Evolutionary conservation across 1,140 invertebrate genomes (phyloP).

Genomic region (Caenorhabditis remanei): DNA sequence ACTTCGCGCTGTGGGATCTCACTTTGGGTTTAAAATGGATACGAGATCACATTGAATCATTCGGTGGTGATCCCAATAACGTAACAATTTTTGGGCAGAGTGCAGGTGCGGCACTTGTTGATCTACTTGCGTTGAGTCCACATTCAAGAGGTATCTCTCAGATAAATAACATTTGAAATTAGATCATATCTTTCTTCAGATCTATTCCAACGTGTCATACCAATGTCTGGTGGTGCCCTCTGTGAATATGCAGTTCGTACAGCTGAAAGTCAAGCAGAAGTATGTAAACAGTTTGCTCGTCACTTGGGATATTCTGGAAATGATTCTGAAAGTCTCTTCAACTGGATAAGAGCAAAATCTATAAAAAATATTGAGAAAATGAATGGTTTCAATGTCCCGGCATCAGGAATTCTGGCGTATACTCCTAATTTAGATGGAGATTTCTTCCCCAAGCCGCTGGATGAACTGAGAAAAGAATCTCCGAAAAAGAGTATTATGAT

Average conservation of each 20-base stretch:
- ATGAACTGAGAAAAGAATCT: conserved; percentile 57
- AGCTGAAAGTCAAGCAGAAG: conserved; percentile 18
- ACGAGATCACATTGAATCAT: conserved; percentile 60
- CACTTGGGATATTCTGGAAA: conserved; percentile 57
- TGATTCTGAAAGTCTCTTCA: conserved; percentile 49
- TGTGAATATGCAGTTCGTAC: conserved; percentile 68
- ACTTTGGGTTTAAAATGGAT: conserved; percentile 77
- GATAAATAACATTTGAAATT: not conserved
- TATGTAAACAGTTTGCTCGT: conserved; percentile 57
- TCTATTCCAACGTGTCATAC: conserved; percentile 69
- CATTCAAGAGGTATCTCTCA: conserved; percentile 82
- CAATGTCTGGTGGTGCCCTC: conserved; percentile 70
- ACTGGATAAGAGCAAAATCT: conserved; percentile 57
- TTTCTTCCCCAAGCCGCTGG: conserved; percentile 62
- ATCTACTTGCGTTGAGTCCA: conserved; percentile 86
- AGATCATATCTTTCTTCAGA: conserved; percentile 57
- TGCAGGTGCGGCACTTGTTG: conserved; percentile 87
- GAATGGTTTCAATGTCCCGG: not conserved
- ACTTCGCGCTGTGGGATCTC: conserved; percentile 78
- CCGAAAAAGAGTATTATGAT: conserved; percentile 62
- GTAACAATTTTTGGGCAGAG: conserved; percentile 80
- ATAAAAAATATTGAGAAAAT: conserved; percentile 45
- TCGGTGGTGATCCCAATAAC: conserved; percentile 79
- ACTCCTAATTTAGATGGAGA: conserved; percentile 66
- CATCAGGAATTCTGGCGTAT: conserved; percentile 51